These are phyloP conservation scores for Pseudomyrmex pallidus DNA, from an alignment of 1,140 invertebrate species.

Conservation along the genomic window DNA sequence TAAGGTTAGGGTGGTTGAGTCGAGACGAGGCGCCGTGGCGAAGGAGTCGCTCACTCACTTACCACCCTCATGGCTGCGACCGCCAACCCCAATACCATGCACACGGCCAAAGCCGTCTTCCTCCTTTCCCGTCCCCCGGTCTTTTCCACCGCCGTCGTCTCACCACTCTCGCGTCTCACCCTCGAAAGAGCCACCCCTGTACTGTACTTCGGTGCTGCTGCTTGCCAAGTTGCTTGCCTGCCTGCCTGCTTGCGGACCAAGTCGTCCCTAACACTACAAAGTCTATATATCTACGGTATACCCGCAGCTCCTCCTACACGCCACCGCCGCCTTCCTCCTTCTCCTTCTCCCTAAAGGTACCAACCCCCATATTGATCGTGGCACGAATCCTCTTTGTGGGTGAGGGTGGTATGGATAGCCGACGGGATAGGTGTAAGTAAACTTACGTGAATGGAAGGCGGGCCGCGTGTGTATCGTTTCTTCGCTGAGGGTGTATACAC, in stretches of 20 bases:
- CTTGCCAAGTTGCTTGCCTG: slow-evolving; percentile 68
- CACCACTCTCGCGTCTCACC: slow-evolving; percentile 51
- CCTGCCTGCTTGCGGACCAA: slow-evolving; percentile 78
- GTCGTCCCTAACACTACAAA: slow-evolving; percentile 81
- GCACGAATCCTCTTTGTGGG: slow-evolving; percentile 81
- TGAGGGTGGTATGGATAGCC: slow-evolving; percentile 71
- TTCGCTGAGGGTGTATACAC: slow-evolving; percentile 11
- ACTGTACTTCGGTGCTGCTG: slow-evolving; percentile 63
- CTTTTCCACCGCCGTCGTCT: slow-evolving; percentile 23
- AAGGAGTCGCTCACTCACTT: slow-evolving; percentile 84
- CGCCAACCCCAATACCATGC: slow-evolving; percentile 78
- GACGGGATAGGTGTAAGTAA: slow-evolving; percentile 78
- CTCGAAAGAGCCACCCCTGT: slow-evolving; percentile 55
- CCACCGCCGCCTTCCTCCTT: slow-evolving; percentile 59
- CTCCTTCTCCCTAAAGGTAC: slow-evolving; percentile 70
- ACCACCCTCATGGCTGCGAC: slow-evolving; percentile 82
- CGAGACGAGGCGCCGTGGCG: slow-evolving; percentile 77
- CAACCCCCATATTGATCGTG: slow-evolving; percentile 82
- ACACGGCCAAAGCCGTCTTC: slow-evolving; percentile 64
- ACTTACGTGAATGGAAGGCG: slow-evolving; percentile 75
- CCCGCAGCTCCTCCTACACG: slow-evolving; percentile 60
- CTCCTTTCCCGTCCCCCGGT: slow-evolving; percentile 35
- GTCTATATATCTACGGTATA: slow-evolving; percentile 78
- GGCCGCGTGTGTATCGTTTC: slow-evolving; percentile 53
- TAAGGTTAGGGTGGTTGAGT: slow-evolving; percentile 69